phyloP scores from a whole-genome alignment of 2,797 vertebrate genomes.

The Arnoldichthys spilopterus region DNA sequence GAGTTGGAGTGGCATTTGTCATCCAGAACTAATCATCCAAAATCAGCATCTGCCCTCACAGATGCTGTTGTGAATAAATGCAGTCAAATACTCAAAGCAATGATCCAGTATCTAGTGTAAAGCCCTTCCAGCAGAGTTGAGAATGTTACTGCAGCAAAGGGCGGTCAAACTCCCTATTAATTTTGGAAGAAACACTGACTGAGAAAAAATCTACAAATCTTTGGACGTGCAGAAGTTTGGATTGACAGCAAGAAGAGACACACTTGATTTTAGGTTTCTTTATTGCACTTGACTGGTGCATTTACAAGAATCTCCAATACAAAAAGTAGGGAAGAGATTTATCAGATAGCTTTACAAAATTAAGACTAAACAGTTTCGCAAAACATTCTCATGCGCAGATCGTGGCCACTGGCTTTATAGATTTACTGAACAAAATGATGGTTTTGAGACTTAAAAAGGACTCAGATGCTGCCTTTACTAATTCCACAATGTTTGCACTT shows the following conservation, averaged over 20 bases:
- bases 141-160: too few relatives aligned
- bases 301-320: slow-evolving; percentile 40
- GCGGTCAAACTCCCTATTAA: not conserved
- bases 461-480: not conserved
- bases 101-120: not conserved
- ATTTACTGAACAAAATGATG: slow-evolving; percentile 12
- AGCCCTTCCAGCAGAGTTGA: not conserved
- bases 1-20: too few relatives aligned
- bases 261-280: slow-evolving; percentile 39
- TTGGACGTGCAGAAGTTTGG: not conserved
- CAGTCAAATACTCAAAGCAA: not conserved
- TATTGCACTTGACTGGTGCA: slow-evolving; percentile 53
- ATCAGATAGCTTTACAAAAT: slow-evolving; percentile 36
- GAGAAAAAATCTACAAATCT: too few relatives aligned
- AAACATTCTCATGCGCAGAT: slow-evolving; percentile 47
- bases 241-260: not conserved
- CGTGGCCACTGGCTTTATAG: slow-evolving; percentile 5
- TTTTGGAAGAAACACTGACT: too few relatives aligned
- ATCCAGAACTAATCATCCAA: too few relatives aligned
- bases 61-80: not conserved
- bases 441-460: slow-evolving; percentile 7
- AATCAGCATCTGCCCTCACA: not conserved
- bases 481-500: not conserved
- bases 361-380: slow-evolving; percentile 32
- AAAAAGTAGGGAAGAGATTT: slow-evolving; percentile 49